These are phyloP conservation scores for Pogoniulus pusillus DNA, from an alignment of 2,797 vertebrate genomes.

Conservation along the genomic window DNA sequence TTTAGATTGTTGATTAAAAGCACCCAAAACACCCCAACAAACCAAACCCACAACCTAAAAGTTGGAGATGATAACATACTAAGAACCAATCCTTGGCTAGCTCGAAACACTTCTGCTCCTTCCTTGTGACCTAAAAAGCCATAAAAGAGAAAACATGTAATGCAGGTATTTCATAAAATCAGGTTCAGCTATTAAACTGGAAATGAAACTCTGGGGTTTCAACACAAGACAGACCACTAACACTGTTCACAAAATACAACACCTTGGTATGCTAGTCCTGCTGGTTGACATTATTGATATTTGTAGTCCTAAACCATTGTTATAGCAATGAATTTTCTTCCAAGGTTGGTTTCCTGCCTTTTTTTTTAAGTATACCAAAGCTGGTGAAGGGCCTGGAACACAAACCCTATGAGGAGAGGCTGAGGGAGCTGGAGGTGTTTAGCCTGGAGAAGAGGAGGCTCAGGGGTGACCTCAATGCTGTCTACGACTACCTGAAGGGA, in stretches of 20 bases:
- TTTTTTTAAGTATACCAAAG: background rate
- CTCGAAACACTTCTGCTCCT: background rate
- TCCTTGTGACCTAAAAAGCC: slow-evolving; percentile 9
- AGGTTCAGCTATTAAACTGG: background rate
- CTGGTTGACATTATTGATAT: background rate
- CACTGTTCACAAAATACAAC: background rate
- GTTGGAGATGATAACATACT: background rate
- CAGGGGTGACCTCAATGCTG: too few relatives aligned
- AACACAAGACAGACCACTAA: background rate
- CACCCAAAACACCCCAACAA: background rate
- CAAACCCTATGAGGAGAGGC: too few relatives aligned
- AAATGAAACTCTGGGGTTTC: slow-evolving; percentile 1
- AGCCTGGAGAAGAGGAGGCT: too few relatives aligned
- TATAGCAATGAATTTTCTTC: background rate
- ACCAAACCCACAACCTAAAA: background rate
- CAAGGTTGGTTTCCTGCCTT: background rate
- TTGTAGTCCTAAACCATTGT: background rate
- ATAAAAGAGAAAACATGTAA: slow-evolving; percentile 12
- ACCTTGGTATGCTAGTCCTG: background rate
- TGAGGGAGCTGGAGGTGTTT: too few relatives aligned
- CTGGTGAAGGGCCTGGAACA: too few relatives aligned
- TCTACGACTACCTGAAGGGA: too few relatives aligned
- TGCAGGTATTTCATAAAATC: slow-evolving; percentile 31
- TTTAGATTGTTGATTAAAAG: background rate
- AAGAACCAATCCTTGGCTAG: background rate